Base-by-base conservation (phyloP, 2,113 vertebrate species). In the Dromiciops gliroides region DNA sequence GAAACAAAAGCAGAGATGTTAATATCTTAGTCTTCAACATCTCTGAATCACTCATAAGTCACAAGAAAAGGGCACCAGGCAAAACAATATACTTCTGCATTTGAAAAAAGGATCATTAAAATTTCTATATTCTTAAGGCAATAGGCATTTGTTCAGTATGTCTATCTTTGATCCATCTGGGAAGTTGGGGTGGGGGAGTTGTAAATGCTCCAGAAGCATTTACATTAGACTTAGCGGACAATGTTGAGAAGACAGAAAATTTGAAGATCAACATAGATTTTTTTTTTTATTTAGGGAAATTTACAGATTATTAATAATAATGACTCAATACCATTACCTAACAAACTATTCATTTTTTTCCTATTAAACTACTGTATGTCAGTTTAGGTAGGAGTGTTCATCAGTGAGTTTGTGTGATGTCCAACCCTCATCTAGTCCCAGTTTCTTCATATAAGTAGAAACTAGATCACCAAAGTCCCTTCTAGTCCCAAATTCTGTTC, bases 271-370 rank as follows among this genome's bases (percentile, higher is more conserved):
- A 0, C 49, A 67, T 51, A 53, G 1, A 28, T 93, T 92, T 93
- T 67, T 25, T 3, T 93, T 95, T 94, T 95, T 8, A n/a, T 94
- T 95, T 90, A 91, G 12, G 19, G 47, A 49, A 92, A 93, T 51
- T 51, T 51, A 24, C 6, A 89, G 31, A 96, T 44, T 12, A 91
- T 51, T 89, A 93, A 91, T 95, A 75, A n/a, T 19, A 75, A 5
- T 83, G 37, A 95, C 83, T 56, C 53, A 19, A 0, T 56, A 9
- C 50, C 11, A 23, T 31, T 90, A 14, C 56, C 53, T 22, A 9
- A 0, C 3, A 24, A 8, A 60, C 6, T 50, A 3, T 50, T 25
- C 52, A 22, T 52, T 50, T 53, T 89, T 56, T 28, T n/a, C n/a
- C 26, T 95, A 10, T 9, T 89, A 3, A 0, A 10, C 25, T 95